Evolutionary conservation across 2,888 invertebrate species (phyloP), one percentile per base, ranked within the genome.

Genomic region (Conops quadrifasciatus): DNA sequence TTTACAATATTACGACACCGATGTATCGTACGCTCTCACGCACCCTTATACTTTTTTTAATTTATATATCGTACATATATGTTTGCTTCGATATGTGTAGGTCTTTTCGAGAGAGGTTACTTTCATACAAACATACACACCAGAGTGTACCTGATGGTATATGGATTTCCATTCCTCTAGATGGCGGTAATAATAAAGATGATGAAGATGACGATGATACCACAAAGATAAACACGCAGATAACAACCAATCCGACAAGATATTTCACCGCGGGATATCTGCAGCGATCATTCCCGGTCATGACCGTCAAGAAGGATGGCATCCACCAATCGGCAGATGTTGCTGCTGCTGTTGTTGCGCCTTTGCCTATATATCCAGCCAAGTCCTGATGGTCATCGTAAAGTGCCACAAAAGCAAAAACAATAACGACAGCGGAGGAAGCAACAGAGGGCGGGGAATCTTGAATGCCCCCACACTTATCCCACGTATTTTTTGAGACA

Each of bases 161-260:
- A n/a, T n/a, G 15, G 16, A 26, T 58, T 58, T 24, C 24, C 24
- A 16, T 59, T 59, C 26, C 59, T 7, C 9, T 19, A 19, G 16
- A 15, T 36, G 68, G 43, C 36, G 60, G 60, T 68, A 68, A 68
- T 68, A 68, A 68, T 68, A 68, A 68, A 68, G 60, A 68, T 68
- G 68, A 68, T 68, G 62, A 30, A 68, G 68, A 68, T 68, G 68
- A 68, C 62, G 68, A 68, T 62, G 68, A 68, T 62, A 36, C 36
- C 53, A 49, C 68, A 36, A 49, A 68, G 68, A 68, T 68, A 68
- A 68, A 62, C 68, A 68, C 68, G 36, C 68, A 68, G 68, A 68
- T 68, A 68, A 68, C 68, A 68, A 60, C 68, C 68, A 60, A 68
- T 68, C 60, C 28, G 62, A 68, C 68, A 68, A 62, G 68, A 68